phyloP scores from a whole-genome alignment of 2,113 vertebrate species.

The Sander lucioperca region DNA sequence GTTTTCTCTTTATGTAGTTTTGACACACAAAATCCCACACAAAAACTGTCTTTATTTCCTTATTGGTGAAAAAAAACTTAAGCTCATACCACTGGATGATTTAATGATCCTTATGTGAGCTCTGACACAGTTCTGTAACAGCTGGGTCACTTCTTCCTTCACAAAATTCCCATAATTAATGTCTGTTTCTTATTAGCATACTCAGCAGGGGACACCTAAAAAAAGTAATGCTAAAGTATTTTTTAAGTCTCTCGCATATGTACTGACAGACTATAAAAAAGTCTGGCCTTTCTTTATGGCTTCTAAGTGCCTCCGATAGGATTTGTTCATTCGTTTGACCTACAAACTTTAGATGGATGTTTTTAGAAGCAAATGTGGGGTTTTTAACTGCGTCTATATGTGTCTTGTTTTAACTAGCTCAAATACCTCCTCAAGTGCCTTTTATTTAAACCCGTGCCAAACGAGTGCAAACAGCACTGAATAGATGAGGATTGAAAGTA shows the following conservation, averaged over 20 bases:
- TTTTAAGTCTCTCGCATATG: background rate
- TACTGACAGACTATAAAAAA: conserved; percentile 2
- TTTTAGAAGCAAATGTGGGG: conserved; percentile 33
- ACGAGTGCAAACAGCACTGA: conserved; percentile 67
- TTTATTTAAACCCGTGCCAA: conserved; percentile 70
- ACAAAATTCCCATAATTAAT: conserved; percentile 5
- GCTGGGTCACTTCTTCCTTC: conserved; percentile 23
- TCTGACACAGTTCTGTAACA: conserved; percentile 32
- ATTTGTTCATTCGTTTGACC: conserved; percentile 30
- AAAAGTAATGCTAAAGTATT: background rate
- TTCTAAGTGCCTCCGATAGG: conserved; percentile 3
- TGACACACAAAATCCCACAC: background rate
- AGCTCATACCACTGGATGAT: background rate
- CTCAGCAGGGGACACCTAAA: conserved; percentile 5
- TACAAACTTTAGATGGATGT: conserved; percentile 45
- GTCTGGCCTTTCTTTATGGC: background rate
- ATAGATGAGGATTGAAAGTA: conserved; percentile 73
- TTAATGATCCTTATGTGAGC: conserved; percentile 12
- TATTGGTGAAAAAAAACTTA: background rate
- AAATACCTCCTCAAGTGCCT: conserved; percentile 64
- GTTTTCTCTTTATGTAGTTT: background rate
- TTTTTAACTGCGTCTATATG: conserved; percentile 25
- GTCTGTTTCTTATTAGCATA: conserved; percentile 11
- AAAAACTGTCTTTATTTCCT: background rate
- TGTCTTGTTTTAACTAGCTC: conserved; percentile 72